Evolutionary conservation across 2,113 vertebrate species (phyloP).

Genomic region (Pholis gunnellus): DNA sequence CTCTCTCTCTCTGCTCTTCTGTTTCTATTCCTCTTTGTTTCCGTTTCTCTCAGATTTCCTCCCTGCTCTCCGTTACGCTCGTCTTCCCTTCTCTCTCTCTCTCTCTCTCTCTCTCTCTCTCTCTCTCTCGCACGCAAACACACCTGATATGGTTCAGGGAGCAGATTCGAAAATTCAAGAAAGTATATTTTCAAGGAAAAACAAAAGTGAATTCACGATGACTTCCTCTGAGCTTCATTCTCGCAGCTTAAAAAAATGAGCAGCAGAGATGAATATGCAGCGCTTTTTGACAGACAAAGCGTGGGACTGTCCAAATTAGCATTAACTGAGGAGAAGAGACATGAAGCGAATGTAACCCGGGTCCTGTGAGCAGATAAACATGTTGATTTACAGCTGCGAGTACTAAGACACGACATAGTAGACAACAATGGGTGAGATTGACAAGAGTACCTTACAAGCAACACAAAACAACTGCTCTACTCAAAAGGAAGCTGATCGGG

Average conservation of each 20-base stretch:
- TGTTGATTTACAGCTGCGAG: neutral
- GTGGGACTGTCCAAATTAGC: neutral
- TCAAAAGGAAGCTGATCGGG: slow-evolving; percentile 23
- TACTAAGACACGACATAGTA: neutral
- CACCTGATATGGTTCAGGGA: slow-evolving; percentile 38
- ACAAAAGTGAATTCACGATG: neutral
- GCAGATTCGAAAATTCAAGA: slow-evolving; percentile 26
- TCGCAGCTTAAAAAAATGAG: neutral
- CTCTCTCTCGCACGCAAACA: neutral
- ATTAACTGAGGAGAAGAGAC: neutral
- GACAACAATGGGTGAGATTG: neutral
- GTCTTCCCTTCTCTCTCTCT: slow-evolving; percentile 6
- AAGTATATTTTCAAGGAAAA: slow-evolving; percentile 16
- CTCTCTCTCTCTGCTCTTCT: slow-evolving; percentile 22
- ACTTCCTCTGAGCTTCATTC: slow-evolving; percentile 15
- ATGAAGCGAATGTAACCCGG: neutral
- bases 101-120: neutral
- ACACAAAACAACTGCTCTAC: neutral
- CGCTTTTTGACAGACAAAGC: neutral
- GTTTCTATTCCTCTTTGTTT: slow-evolving; percentile 25
- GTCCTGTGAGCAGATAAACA: neutral
- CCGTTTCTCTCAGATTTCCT: slow-evolving; percentile 27
- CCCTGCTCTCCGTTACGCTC: slow-evolving; percentile 11
- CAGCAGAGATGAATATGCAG: neutral
- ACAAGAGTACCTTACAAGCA: no score